These are phyloP conservation scores for Hyles vespertilio DNA, from an alignment of 1,140 invertebrate genomes.

Conservation along the genomic window DNA sequence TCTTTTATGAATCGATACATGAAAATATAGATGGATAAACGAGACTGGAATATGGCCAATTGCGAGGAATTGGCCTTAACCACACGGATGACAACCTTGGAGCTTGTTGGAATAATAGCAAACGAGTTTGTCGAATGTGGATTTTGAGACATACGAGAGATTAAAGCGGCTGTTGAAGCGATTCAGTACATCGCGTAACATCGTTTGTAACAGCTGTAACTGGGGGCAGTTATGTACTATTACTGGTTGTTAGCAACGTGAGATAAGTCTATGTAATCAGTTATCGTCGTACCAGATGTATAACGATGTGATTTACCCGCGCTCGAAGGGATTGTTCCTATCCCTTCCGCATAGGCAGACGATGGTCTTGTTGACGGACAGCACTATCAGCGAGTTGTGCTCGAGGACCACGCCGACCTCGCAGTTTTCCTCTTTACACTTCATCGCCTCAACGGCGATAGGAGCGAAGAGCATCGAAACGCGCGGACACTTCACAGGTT, in stretches of 20 bases:
- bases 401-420: conserved; percentile 73
- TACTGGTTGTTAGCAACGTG: conserved; percentile 23
- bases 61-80: conserved; percentile 60
- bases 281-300: conserved; percentile 30
- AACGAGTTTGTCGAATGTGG: conserved; percentile 32
- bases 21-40: conserved; percentile 15
- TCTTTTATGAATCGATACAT: conserved; percentile 15
- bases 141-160: background rate
- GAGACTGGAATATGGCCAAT: conserved; percentile 38
- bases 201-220: conserved; percentile 5
- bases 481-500: conserved; percentile 52
- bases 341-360: conserved; percentile 71
- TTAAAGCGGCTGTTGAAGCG: conserved; percentile 1
- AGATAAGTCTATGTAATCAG: conserved; percentile 26
- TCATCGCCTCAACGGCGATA: conserved; percentile 72
- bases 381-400: conserved; percentile 71
- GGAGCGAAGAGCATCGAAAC: conserved; percentile 71
- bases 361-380: conserved; percentile 72
- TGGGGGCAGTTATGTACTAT: conserved; percentile 7
- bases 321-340: conserved; percentile 66
- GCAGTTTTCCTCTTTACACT: conserved; percentile 76
- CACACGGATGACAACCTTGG: conserved; percentile 56
- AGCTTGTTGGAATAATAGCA: conserved; percentile 40
- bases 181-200: conserved; percentile 3
- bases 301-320: conserved; percentile 61